Base-by-base conservation (phyloP, 2,113 vertebrate genomes). In the Mesitornis unicolor region DNA sequence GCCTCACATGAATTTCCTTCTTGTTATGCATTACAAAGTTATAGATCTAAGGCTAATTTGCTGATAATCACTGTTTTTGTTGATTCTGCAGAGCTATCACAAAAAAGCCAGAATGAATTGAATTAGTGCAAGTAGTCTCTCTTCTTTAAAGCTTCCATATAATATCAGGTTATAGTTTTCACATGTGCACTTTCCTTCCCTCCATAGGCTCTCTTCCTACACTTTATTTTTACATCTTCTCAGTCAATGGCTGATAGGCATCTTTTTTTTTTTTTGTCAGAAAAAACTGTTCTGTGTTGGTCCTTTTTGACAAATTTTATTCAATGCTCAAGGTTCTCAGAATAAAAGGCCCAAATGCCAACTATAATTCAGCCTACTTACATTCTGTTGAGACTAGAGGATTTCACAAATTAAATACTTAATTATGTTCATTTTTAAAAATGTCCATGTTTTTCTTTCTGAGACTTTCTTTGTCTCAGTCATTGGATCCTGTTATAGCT, bases 161-260 rank as follows among this genome's bases (percentile, higher is more conserved):
- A 8, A 5, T 16, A 8, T 31, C 25, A 79, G 1, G 4, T 73
- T 89, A 18, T 18, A 73, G 11, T 16, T 86, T 6, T 36, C 16
- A 76, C 11, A 22, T 38, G 10, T 47, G 13, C 10, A 76, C 8
- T 67, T 86, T 73, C 36, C 90, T 92, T 68, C 21, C 3, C 4
- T 86, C 22, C 7, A 9, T 28, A 86, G 59, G 6, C 7, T 69
- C 11, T 64, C 65, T 56, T 87, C 33, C 15, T 54, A 40, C 16
- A 18, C 15, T 76, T 54, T n/a, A 36, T 56, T 80, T 83, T 76
- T 67, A 4, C 11, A 22, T 56, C 4, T 40, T 93, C 28, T 60
- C 7, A 33, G 21, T 21, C 57, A 64, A 9, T 0, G 1, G 11
- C 3, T 73, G 22, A 51, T 64, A 43, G 1, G 2, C 6, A 3